Conservation (phyloP, 2,113 vertebrate species). For the Indri indri region DNA sequence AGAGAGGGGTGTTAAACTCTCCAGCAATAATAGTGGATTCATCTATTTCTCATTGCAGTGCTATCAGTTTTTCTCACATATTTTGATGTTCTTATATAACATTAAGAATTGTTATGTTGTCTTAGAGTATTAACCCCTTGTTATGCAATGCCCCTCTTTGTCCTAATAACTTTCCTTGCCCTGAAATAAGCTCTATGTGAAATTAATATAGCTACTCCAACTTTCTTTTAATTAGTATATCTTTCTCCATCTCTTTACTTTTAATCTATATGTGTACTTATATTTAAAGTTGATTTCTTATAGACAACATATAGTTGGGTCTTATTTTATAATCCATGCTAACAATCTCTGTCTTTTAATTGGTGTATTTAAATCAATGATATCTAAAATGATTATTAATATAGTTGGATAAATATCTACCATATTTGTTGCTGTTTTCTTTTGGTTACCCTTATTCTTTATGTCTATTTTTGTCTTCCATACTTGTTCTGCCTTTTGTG, state of each 20-base stretch:
- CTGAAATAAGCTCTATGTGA: background rate
- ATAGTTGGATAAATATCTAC: background rate
- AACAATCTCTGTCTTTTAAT: background rate
- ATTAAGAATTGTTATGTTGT: background rate
- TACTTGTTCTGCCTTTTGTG: background rate
- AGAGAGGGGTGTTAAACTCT: too few relatives aligned
- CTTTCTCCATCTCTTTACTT: background rate
- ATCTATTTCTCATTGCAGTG: too few relatives aligned
- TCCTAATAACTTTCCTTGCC: background rate
- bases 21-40: too few relatives aligned
- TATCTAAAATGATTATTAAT: background rate
- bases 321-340: background rate
- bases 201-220: background rate
- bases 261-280: background rate
- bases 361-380: background rate
- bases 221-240: background rate
- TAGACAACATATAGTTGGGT: background rate
- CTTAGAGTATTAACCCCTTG: background rate
- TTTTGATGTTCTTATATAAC: background rate
- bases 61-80: too few relatives aligned
- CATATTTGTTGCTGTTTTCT: background rate
- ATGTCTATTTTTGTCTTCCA: background rate
- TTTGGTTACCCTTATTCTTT: background rate
- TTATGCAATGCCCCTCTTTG: background rate
- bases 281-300: background rate